Conservation (phyloP, 2,888 invertebrate genomes). For the Sarcophaga subvicina region DNA sequence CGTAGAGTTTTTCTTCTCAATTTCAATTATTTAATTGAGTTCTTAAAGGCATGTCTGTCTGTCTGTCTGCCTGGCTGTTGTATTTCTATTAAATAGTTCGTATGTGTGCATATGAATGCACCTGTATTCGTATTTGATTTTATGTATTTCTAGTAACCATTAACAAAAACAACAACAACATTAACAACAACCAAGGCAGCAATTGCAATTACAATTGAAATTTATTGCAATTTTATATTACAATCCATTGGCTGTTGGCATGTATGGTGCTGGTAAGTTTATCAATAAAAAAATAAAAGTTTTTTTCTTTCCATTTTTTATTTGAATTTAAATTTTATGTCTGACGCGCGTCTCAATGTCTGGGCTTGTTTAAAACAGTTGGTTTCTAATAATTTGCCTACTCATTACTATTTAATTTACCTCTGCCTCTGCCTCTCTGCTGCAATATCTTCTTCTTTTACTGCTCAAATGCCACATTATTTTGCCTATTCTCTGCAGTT, state of each 20-base stretch:
- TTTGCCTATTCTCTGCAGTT: background rate
- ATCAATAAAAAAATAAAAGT: slow-evolving; percentile 11
- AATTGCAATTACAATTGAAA: too few relatives aligned
- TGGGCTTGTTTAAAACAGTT: slow-evolving; percentile 64
- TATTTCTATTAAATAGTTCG: background rate
- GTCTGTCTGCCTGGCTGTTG: background rate
- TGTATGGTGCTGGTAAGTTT: background rate
- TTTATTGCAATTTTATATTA: too few relatives aligned
- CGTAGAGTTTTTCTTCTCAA: slow-evolving; percentile 26
- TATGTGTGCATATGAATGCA: background rate
- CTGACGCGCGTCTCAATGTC: slow-evolving; percentile 66
- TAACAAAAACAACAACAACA: too few relatives aligned
- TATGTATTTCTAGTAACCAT: slow-evolving; percentile 2
- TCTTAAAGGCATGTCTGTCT: background rate
- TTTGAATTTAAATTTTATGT: slow-evolving; percentile 42
- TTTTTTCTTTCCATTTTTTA: slow-evolving; percentile 24
- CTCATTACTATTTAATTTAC: slow-evolving; percentile 64
- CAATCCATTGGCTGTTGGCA: too few relatives aligned
- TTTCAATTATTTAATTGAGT: slow-evolving; percentile 37
- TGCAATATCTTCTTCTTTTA: background rate
- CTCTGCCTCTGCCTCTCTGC: background rate
- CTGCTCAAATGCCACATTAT: slow-evolving; percentile 49
- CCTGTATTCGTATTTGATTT: slow-evolving; percentile 30
- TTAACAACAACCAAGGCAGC: too few relatives aligned
- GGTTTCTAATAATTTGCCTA: slow-evolving; percentile 66